Evolutionary conservation across 37 sponge, comb jelly and placozoan species (phyloP).

Genomic region (Petrosia ficiformis): DNA sequence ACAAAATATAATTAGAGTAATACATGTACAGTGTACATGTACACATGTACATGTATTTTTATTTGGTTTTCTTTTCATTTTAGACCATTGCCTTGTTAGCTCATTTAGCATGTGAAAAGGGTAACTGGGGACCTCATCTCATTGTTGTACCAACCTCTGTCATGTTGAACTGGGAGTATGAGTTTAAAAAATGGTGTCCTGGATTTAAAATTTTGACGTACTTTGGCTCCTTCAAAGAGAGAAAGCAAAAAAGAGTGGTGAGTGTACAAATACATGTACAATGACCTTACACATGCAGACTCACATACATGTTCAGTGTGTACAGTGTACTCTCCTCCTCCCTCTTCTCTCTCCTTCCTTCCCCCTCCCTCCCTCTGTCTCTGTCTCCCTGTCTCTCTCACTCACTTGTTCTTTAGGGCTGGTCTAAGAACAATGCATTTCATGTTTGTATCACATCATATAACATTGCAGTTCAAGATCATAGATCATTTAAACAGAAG

Average conservation of each 20-base stretch:
- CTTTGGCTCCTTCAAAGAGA: slow-evolving; percentile 92
- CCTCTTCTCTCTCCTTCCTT: no score
- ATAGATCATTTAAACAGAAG: slow-evolving; percentile 87
- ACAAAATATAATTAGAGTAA: background rate
- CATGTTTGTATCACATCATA: slow-evolving; percentile 99
- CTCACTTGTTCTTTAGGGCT: slow-evolving; percentile 64
- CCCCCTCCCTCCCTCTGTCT: no score
- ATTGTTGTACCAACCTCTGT: slow-evolving; percentile 98
- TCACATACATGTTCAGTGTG: background rate
- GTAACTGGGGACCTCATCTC: slow-evolving; percentile 97
- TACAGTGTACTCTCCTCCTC: no score
- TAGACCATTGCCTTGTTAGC: slow-evolving; percentile 98
- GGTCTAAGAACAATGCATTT: slow-evolving; percentile 94
- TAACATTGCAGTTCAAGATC: slow-evolving; percentile 94
- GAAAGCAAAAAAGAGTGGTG: slow-evolving; percentile 90
- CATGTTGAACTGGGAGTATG: slow-evolving; percentile 97
- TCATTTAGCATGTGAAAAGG: slow-evolving; percentile 88
- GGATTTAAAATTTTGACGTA: slow-evolving; percentile 98
- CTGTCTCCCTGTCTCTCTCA: no score
- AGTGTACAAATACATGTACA: background rate
- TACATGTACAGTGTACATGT: background rate
- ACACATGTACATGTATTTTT: background rate
- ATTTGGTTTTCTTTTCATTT: slow-evolving; percentile 29
- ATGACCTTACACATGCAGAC: background rate
- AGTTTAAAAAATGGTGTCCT: slow-evolving; percentile 99